phyloP scores from a whole-genome alignment of 92 coral and sea anemone genomes.

The Actinernus sp. region DNA sequence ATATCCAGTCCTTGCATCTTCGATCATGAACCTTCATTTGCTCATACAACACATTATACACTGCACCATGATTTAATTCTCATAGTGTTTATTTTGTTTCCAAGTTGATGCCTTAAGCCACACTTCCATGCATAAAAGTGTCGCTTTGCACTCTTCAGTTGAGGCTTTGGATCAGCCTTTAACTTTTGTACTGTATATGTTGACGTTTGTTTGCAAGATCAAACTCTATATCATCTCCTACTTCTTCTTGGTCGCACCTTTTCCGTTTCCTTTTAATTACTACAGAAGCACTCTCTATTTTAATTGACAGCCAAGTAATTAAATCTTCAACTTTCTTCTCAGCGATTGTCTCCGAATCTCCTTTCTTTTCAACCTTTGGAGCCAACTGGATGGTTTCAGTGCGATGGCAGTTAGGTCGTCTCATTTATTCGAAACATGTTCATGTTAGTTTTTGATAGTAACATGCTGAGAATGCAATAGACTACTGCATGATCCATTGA shows the following conservation, averaged over 20 bases:
- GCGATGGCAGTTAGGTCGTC: constrained; percentile 9
- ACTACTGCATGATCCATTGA: constrained; percentile 39
- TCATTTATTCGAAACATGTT: constrained; percentile 31
- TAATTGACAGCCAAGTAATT: constrained; percentile 18
- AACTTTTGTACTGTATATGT: no score
- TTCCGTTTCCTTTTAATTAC: constrained; percentile 30
- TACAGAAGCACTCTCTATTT: constrained; percentile 25
- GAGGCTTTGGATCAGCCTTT: no score
- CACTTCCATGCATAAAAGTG: no score
- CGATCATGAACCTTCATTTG: constrained; percentile 50
- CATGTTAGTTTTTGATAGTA: constrained; percentile 33
- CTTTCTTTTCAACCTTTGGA: constrained; percentile 43
- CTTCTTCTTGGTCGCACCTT: constrained; percentile 54
- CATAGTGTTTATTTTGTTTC: no score
- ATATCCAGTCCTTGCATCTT: constrained; percentile 35
- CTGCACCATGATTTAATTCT: no score
- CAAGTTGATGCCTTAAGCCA: no score
- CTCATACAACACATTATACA: constrained; percentile 44
- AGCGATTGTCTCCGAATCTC: constrained; percentile 26
- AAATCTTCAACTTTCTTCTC: constrained; percentile 33
- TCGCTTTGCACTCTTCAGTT: no score
- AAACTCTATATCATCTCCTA: constrained; percentile 44
- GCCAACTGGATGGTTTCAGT: constrained; percentile 28
- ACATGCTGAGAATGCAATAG: constrained; percentile 26
- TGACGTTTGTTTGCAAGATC: constrained; percentile 34